Percentiles rank a stretch among this genome's conserved stretches.
These are phyloP conservation scores for Staurois parvus DNA, from an alignment of 2,797 vertebrate species.

Conservation along the genomic window DNA sequence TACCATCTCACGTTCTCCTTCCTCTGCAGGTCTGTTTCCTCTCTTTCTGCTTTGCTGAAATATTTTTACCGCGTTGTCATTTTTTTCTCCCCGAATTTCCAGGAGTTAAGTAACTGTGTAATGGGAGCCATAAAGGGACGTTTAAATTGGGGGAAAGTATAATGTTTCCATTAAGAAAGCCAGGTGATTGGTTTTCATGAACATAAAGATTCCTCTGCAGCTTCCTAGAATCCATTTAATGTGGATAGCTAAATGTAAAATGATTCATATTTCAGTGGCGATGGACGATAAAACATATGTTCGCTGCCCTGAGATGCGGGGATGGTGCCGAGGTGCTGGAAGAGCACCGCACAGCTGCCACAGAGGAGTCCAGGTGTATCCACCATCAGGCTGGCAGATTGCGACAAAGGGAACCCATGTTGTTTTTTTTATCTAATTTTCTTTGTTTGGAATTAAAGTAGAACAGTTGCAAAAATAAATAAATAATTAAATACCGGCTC, in stretches of 20 bases:
- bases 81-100: conserved; percentile 20
- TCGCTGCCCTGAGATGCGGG: conserved; percentile 47
- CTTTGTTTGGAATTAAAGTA: too few species aligned
- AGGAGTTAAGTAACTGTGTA: conserved; percentile 57
- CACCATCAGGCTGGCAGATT: conserved; percentile 24
- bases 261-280: conserved; percentile 55
- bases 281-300: conserved; percentile 59
- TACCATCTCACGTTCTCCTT: neutral
- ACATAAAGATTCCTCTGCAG: conserved; percentile 44
- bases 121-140: conserved; percentile 46
- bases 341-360: conserved; percentile 41
- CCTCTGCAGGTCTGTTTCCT: neutral
- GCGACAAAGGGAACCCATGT: too few species aligned
- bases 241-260: conserved; percentile 46
- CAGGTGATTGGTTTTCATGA: conserved; percentile 48
- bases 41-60: neutral
- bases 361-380: neutral
- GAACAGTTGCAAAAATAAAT: too few species aligned
- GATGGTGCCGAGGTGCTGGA: conserved; percentile 10
- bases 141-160: conserved; percentile 46
- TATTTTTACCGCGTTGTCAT: conserved; percentile 28
- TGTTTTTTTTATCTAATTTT: too few species aligned
- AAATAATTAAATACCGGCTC: too few species aligned
- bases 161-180: conserved; percentile 55
- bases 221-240: conserved; percentile 43